These are phyloP conservation scores for Drymodes brunneopygia DNA, from an alignment of 2,113 vertebrate species.

Conservation along the genomic window DNA sequence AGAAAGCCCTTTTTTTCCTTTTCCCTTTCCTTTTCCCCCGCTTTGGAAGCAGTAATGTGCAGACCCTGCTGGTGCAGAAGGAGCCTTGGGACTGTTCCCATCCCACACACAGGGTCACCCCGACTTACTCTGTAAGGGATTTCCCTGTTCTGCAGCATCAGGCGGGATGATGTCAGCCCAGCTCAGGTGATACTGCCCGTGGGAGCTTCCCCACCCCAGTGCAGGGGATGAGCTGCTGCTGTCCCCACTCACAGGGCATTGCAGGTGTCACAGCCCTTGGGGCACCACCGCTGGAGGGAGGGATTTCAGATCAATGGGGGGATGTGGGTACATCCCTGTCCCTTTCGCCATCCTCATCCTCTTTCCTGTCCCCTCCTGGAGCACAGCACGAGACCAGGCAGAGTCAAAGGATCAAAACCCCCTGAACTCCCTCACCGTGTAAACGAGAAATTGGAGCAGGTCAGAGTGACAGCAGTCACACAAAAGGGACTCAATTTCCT, in stretches of 20 bases:
- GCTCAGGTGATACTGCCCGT: background rate
- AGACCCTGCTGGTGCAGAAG: background rate
- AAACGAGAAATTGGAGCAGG: background rate
- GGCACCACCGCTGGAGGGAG: background rate
- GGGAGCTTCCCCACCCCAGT: background rate
- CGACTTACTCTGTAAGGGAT: accelerated
- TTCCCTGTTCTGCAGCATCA: background rate
- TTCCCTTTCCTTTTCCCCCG: background rate
- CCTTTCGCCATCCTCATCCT: background rate
- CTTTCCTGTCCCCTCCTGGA: background rate
- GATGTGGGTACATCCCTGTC: background rate
- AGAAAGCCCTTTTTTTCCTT: background rate
- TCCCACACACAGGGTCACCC: background rate
- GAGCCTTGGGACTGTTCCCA: background rate
- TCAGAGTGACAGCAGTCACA: conserved; percentile 2
- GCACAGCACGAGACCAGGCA: accelerated
- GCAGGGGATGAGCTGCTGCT: background rate
- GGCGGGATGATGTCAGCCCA: no score
- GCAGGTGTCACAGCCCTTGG: background rate
- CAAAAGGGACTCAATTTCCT: conserved; percentile 59
- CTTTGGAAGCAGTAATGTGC: background rate
- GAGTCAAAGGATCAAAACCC: background rate
- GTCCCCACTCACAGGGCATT: background rate
- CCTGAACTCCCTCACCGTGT: background rate
- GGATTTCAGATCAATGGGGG: background rate